phyloP scores from a whole-genome alignment of 1,140 invertebrate species.

The Portunus trituberculatus region DNA sequence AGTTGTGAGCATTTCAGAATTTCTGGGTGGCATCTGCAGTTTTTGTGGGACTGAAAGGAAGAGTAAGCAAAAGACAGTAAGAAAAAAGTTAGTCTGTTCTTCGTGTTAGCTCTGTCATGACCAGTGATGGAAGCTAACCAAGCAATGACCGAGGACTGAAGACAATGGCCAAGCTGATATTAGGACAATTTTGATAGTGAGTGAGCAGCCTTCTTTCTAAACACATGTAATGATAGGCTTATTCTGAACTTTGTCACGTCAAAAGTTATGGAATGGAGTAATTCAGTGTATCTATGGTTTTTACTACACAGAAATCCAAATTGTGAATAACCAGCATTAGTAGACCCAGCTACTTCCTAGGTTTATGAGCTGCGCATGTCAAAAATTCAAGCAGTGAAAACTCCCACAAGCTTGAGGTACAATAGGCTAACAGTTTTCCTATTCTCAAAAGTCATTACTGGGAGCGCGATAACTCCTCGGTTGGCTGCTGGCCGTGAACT shows the following conservation, averaged over 20 bases:
- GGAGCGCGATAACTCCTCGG: background rate
- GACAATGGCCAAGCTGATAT: background rate
- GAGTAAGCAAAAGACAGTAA: background rate
- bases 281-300: background rate
- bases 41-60: background rate
- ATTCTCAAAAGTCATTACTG: background rate
- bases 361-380: background rate
- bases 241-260: background rate
- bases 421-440: background rate
- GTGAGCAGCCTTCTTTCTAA: background rate
- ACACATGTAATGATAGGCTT: background rate
- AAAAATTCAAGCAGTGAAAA: background rate
- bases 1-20: background rate
- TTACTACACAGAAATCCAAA: background rate
- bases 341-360: slow-evolving; percentile 4
- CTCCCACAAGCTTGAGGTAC: background rate
- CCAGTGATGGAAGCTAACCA: background rate
- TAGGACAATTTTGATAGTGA: background rate
- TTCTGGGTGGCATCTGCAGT: background rate
- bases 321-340: background rate
- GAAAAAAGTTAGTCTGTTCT: background rate
- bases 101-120: background rate
- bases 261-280: background rate
- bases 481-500: background rate
- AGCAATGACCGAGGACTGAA: background rate